Evolutionary conservation across 2,888 invertebrate species (phyloP).

Genomic region (Boloria euphrosyne): DNA sequence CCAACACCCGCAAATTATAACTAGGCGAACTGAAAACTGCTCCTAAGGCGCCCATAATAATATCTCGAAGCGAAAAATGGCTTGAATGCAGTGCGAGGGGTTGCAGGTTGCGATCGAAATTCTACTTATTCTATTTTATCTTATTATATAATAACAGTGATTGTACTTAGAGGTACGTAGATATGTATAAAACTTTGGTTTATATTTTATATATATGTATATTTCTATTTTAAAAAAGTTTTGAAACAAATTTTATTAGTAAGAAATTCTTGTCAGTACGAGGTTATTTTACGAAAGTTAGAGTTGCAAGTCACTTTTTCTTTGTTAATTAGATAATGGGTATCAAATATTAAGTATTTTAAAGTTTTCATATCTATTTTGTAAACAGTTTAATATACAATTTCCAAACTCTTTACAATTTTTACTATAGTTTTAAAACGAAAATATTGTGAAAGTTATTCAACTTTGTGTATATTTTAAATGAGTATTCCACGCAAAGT

Average conservation of each 20-base stretch:
- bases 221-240: too few relatives aligned
- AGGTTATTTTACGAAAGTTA: too few relatives aligned
- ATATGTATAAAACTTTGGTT: too few relatives aligned
- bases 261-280: too few relatives aligned
- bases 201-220: too few relatives aligned
- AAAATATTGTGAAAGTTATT: background rate
- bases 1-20: slow-evolving; percentile 70
- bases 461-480: background rate
- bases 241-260: too few relatives aligned
- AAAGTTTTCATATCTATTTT: too few relatives aligned
- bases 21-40: slow-evolving; percentile 66
- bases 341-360: too few relatives aligned
- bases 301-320: too few relatives aligned
- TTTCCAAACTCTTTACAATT: background rate
- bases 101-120: slow-evolving; percentile 3
- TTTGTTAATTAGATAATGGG: too few relatives aligned
- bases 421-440: background rate
- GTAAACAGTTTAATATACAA: too few relatives aligned
- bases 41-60: slow-evolving; percentile 74
- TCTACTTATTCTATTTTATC: too few relatives aligned
- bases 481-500: background rate
- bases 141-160: slow-evolving; percentile 1
- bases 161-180: background rate
- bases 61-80: slow-evolving; percentile 67
- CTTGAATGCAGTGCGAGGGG: slow-evolving; percentile 47